Evolutionary conservation across 1,140 invertebrate genomes (phyloP).

Genomic region (Brachionus sp.): DNA sequence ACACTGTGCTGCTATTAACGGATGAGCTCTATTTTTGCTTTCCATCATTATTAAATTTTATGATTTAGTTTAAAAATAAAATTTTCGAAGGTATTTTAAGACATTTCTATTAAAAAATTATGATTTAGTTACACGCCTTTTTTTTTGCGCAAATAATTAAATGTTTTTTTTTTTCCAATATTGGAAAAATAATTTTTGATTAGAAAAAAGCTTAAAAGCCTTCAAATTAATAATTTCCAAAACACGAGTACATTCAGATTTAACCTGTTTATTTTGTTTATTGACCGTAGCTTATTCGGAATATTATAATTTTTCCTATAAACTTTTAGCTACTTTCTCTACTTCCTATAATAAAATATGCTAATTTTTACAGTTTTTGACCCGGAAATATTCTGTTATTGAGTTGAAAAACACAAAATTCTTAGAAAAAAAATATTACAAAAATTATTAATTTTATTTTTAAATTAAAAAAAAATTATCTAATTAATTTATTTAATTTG

Average conservation of each 20-base stretch:
- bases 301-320: background rate
- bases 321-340: background rate
- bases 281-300: background rate
- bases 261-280: background rate
- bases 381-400: too few relatives aligned
- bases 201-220: background rate
- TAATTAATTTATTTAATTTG: too few relatives aligned
- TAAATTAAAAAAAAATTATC: too few relatives aligned
- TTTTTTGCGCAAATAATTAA: slow-evolving; percentile 4
- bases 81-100: background rate
- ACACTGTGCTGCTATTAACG: background rate
- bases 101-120: background rate
- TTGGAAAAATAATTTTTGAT: background rate
- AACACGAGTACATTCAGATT: background rate
- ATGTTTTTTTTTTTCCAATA: background rate
- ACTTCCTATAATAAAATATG: background rate
- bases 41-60: background rate
- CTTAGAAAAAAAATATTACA: too few relatives aligned
- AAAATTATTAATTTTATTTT: too few relatives aligned
- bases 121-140: background rate
- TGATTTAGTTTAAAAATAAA: background rate
- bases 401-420: too few relatives aligned
- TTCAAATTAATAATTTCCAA: background rate
- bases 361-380: background rate
- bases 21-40: background rate